These are phyloP conservation scores for Hybos culiciformis DNA, from an alignment of 2,888 invertebrate species.

Conservation along the genomic window DNA sequence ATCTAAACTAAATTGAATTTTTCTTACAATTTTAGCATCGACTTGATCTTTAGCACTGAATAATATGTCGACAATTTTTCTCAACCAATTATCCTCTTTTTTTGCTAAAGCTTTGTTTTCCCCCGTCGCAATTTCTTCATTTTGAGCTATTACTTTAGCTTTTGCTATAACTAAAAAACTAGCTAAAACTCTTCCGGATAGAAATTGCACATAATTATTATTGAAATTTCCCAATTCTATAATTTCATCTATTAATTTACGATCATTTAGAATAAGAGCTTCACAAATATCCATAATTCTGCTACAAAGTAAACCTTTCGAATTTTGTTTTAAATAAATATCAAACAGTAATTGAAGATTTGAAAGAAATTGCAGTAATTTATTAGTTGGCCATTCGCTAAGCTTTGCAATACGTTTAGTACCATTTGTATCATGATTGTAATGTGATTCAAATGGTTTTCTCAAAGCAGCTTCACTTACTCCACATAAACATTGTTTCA, in stretches of 20 bases:
- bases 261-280: constrained; percentile 63
- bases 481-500: constrained; percentile 66
- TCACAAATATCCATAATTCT: constrained; percentile 68
- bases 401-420: constrained; percentile 40
- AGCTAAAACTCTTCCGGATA: constrained; percentile 65
- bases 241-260: constrained; percentile 71
- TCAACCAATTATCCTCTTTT: constrained; percentile 70
- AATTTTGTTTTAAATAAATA: constrained; percentile 71
- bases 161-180: constrained; percentile 74
- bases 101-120: too few relatives aligned
- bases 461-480: constrained; percentile 55
- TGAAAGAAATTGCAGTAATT: constrained; percentile 64
- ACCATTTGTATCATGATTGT: constrained; percentile 37
- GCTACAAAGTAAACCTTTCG: constrained; percentile 67
- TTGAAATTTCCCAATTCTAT: constrained; percentile 63
- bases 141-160: constrained; percentile 61
- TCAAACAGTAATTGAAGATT: constrained; percentile 73
- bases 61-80: constrained; percentile 59
- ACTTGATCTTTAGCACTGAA: constrained; percentile 46
- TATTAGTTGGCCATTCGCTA: constrained; percentile 50
- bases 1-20: constrained; percentile 72
- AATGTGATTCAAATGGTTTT: constrained; percentile 55
- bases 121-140: too few relatives aligned
- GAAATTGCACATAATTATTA: constrained; percentile 67
- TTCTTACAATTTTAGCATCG: constrained; percentile 52